A percentile compares a stretch with the other conserved stretches of the same genome.
phyloP scores from a whole-genome alignment of 1,140 invertebrate species.

The Drosophila kikkawai region DNA sequence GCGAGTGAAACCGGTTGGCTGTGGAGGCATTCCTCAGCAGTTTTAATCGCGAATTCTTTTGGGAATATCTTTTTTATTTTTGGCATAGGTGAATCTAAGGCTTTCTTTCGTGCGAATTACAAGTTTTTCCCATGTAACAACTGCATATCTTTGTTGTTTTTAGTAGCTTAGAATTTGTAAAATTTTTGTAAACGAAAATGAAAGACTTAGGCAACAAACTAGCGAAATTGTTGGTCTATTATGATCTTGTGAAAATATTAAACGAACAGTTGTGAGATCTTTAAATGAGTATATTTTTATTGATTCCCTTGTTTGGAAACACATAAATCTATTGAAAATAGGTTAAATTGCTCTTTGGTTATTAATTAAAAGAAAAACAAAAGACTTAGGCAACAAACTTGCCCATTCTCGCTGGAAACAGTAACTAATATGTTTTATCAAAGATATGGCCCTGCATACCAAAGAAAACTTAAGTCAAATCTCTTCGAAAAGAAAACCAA shows the following conservation, averaged over 20 bases:
- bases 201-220: slow-evolving; percentile 65
- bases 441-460: not conserved
- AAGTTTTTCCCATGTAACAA: not conserved
- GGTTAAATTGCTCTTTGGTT: not conserved
- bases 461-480: not conserved
- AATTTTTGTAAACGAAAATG: slow-evolving; percentile 1
- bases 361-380: not conserved
- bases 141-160: not conserved
- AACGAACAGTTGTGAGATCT: not conserved
- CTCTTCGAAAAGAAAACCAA: slow-evolving; percentile 1
- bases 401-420: not conserved
- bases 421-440: not conserved
- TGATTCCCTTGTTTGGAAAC: too few relatives aligned
- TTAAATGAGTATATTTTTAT: not conserved
- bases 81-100: not conserved
- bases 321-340: not conserved
- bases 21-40: too few relatives aligned
- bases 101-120: not conserved
- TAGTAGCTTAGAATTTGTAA: not conserved
- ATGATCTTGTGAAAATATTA: not conserved
- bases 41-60: slow-evolving; percentile 16
- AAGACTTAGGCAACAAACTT: slow-evolving; percentile 35
- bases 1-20: slow-evolving; percentile 42
- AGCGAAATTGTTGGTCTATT: not conserved
- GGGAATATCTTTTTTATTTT: slow-evolving; percentile 4